Base-by-base conservation (phyloP, 2,797 vertebrate species). In the Lemur catta region DNA sequence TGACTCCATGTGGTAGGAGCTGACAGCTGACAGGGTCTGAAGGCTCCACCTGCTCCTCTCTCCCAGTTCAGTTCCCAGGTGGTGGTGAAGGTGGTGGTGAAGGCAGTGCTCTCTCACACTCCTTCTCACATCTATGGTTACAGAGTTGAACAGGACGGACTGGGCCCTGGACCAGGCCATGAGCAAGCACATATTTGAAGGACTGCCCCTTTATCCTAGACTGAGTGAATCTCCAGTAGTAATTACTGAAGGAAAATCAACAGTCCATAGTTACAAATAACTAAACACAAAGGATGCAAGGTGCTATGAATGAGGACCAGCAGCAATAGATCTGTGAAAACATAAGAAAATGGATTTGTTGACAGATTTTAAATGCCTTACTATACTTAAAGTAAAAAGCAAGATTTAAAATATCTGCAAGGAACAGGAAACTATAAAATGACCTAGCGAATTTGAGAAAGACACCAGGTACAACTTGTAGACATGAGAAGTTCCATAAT, bases 101-200 rank as follows among this genome's bases (percentile, higher is more conserved):
- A 38, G 38, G 38, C 38, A 38, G 38, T 38, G 38, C 28, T 28
- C 28, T 55, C 52, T 22, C 18, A 1, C 52, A 20, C 52, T 55
- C 52, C 52, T 7, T 30, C 28, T 61, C 28, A 61, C 13, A 28
- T 30, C 28, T 30, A 28, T 30, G 28, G 30, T 28, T 61, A 61
- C 12, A 80, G 22, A 88, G 28, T 76, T n/a, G 2, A 57, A 30
- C 12, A 18, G 28, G 30, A 41, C 10, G n/a, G 79, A 30, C 14
- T 50, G 38, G 28, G 13, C 59, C 92, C 35, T 50, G 43, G 33
- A 48, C 20, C 30, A 63, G 69, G 81, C 55, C 41, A 30, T 11
- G 14, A 93, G 38, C n/a, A 43, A 65, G 78, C 57, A 94, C 65
- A 28, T 82, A 43, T 93, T 71, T 75, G n/a, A 95, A 95, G 41